A percentile compares a stretch with the other conserved stretches of the same genome.
Conservation (phyloP, 2,888 invertebrate genomes). For the Galerucella nymphaeae region DNA sequence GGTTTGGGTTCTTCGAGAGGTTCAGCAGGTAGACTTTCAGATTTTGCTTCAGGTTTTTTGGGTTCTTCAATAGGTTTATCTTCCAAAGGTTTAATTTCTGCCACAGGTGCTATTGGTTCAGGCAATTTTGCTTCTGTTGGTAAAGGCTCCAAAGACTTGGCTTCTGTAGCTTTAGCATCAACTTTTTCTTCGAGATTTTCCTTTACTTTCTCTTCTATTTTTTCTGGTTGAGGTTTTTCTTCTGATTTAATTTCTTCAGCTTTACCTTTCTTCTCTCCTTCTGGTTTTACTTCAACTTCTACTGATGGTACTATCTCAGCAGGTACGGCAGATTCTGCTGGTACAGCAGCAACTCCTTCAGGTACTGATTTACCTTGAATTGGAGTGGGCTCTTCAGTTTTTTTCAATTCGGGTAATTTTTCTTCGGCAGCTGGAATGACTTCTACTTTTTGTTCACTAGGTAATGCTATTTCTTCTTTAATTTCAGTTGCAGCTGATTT, state of each 20-base stretch:
- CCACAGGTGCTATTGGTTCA: slow-evolving; percentile 32
- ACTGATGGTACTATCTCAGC: slow-evolving; percentile 27
- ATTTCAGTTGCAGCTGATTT: slow-evolving; percentile 47
- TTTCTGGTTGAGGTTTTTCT: slow-evolving; percentile 36
- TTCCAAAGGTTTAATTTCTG: slow-evolving; percentile 32
- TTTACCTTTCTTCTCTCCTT: slow-evolving; percentile 49
- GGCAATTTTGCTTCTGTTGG: slow-evolving; percentile 30
- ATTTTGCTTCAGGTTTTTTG: slow-evolving; percentile 59
- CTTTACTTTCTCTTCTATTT: slow-evolving; percentile 4
- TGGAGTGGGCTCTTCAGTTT: slow-evolving; percentile 28
- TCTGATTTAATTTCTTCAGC: slow-evolving; percentile 45
- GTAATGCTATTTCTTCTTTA: slow-evolving; percentile 53
- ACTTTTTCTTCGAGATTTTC: slow-evolving; percentile 14
- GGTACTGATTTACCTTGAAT: slow-evolving; percentile 20
- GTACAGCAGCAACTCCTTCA: not conserved
- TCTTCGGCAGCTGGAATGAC: slow-evolving; percentile 52
- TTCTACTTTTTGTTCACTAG: slow-evolving; percentile 56
- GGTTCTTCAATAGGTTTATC: slow-evolving; percentile 48
- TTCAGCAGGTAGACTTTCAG: slow-evolving; percentile 49
- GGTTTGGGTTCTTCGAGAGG: slow-evolving; percentile 40
- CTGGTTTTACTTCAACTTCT: slow-evolving; percentile 38
- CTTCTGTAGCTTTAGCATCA: slow-evolving; percentile 28
- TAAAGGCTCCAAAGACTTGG: slow-evolving; percentile 31
- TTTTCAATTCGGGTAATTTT: slow-evolving; percentile 49
- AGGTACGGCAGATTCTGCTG: not conserved